phyloP scores from a whole-genome alignment of 2,888 invertebrate genomes.

The Autographa pulchrina region DNA sequence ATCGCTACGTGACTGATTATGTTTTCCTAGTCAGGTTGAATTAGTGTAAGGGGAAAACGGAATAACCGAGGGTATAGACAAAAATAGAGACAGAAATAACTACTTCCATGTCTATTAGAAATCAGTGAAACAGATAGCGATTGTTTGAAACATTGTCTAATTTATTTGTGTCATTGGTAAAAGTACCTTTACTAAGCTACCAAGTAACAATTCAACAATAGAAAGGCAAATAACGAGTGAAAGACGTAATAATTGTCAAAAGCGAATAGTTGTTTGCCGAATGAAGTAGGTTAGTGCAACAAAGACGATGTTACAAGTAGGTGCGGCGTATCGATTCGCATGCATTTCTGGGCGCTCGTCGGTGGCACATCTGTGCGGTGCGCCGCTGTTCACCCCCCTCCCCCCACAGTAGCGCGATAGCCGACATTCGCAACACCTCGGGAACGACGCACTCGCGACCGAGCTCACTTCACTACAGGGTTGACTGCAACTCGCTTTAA shows the following conservation, averaged over 20 bases:
- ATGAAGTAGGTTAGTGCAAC: conserved; percentile 85
- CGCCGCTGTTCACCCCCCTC: conserved; percentile 75
- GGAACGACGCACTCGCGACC: conserved; percentile 82
- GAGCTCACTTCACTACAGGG: conserved; percentile 82
- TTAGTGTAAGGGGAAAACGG: conserved; percentile 37
- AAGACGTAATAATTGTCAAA: conserved; percentile 43
- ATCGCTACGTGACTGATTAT: conserved; percentile 63
- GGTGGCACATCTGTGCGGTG: conserved; percentile 82
- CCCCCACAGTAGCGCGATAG: conserved; percentile 78
- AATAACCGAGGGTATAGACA: conserved; percentile 12
- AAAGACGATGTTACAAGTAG: conserved; percentile 84
- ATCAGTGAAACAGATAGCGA: not conserved
- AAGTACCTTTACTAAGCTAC: not conserved
- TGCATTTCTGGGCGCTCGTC: conserved; percentile 75
- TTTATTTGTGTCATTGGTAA: not conserved
- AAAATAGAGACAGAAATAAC: not conserved
- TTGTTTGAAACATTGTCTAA: not conserved
- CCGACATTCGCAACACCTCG: conserved; percentile 88
- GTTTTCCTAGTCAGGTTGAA: conserved; percentile 46
- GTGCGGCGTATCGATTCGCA: conserved; percentile 84
- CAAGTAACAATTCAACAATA: conserved; percentile 14
- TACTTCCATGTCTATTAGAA: not conserved
- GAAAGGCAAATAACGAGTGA: conserved; percentile 11
- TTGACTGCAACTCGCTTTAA: conserved; percentile 55
- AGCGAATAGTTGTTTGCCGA: conserved; percentile 47